These are phyloP conservation scores for Cheilosia impressa DNA, from an alignment of 2,888 invertebrate genomes.

Conservation along the genomic window DNA sequence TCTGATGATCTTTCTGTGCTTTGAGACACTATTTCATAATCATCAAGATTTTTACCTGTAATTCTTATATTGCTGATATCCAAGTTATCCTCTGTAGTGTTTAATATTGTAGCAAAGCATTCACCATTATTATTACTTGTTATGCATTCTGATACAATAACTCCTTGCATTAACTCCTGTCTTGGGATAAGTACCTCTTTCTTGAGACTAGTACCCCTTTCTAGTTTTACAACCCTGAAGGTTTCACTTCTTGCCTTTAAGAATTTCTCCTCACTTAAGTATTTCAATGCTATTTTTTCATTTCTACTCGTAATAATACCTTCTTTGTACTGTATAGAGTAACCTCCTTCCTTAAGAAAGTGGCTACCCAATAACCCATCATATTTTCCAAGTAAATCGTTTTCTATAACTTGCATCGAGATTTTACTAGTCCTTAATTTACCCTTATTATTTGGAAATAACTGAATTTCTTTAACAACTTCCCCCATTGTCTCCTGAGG, in stretches of 20 bases:
- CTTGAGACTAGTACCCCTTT: not conserved
- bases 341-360: conserved; percentile 44
- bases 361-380: conserved; percentile 24
- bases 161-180: conserved; percentile 2
- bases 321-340: conserved; percentile 35
- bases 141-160: conserved; percentile 20
- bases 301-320: conserved; percentile 12
- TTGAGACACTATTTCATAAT: not conserved
- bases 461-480: conserved; percentile 18
- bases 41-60: conserved; percentile 6
- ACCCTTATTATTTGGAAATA: conserved; percentile 38
- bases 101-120: conserved; percentile 11
- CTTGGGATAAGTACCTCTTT: conserved; percentile 3
- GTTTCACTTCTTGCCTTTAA: conserved; percentile 1
- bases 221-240: conserved; percentile 9
- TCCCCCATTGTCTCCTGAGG: conserved; percentile 31
- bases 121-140: conserved; percentile 18
- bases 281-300: conserved; percentile 27
- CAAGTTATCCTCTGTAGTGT: conserved; percentile 10
- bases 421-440: not conserved
- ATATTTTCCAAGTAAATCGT: conserved; percentile 16
- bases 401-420: conserved; percentile 24
- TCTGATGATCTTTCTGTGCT: not conserved
- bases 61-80: conserved; percentile 4
- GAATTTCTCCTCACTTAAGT: conserved; percentile 28